A percentile compares a stretch with the other conserved stretches of the same genome.
These are phyloP conservation scores for Cyclargus thomasi DNA, from an alignment of 1,140 invertebrate species.

Conservation along the genomic window DNA sequence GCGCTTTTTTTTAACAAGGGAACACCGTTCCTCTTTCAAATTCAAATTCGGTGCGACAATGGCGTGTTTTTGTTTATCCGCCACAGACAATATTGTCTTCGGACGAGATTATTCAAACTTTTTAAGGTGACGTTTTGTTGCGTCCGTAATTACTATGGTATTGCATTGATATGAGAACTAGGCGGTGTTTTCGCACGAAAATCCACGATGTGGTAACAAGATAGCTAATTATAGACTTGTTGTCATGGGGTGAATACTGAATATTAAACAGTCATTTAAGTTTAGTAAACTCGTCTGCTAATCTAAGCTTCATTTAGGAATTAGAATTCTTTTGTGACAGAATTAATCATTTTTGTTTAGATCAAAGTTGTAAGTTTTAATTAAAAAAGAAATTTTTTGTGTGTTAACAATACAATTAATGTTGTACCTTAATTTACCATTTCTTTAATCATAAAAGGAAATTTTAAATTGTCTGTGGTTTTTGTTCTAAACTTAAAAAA, in stretches of 20 bases:
- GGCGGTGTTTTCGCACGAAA: constrained; percentile 32
- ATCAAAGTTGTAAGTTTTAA: too few species aligned
- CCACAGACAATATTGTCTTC: constrained; percentile 24
- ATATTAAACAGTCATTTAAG: constrained; percentile 6
- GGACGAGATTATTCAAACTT: constrained; percentile 22
- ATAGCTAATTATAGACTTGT: constrained; percentile 31
- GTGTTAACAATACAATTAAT: too few species aligned
- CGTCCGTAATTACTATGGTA: constrained; percentile 30
- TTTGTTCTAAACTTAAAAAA: neutral
- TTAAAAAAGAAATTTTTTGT: too few species aligned
- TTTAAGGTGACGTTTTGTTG: constrained; percentile 19
- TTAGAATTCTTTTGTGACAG: too few species aligned
- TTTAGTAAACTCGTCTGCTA: neutral
- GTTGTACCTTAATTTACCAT: neutral
- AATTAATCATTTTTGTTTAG: too few species aligned
- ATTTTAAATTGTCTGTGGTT: neutral
- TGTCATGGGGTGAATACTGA: constrained; percentile 7
- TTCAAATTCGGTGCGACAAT: constrained; percentile 34
- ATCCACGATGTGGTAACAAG: constrained; percentile 30
- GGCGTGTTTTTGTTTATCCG: constrained; percentile 32
- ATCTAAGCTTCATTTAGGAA: neutral
- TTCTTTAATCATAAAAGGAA: neutral
- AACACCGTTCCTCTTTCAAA: constrained; percentile 26
- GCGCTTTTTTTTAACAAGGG: constrained; percentile 29
- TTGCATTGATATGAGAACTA: constrained; percentile 24